Conservation (phyloP, 1,140 invertebrate species). For the Solen grandis region DNA sequence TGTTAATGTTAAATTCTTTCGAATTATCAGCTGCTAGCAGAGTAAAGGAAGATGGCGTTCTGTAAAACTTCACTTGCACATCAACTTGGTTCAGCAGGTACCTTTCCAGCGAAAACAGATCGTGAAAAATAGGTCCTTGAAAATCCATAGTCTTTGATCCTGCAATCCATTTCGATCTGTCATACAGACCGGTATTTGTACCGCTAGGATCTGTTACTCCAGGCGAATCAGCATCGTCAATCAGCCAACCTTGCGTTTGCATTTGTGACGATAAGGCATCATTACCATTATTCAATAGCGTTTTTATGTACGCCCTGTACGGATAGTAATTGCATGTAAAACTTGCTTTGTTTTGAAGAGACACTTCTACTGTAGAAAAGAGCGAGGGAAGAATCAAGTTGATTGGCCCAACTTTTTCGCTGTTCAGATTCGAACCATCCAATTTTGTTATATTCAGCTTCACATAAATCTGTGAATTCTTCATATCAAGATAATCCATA, state of each 20-base stretch:
- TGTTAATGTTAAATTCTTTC: conserved; percentile 15
- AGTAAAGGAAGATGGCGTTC: neutral
- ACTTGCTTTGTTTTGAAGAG: conserved; percentile 31
- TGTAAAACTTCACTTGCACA: conserved; percentile 36
- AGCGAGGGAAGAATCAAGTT: conserved; percentile 47
- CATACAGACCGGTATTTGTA: conserved; percentile 6
- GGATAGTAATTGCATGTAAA: conserved; percentile 46
- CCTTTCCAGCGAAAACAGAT: conserved; percentile 42
- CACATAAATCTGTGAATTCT: conserved; percentile 32
- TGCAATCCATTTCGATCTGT: neutral
- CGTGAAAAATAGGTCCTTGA: conserved; percentile 46
- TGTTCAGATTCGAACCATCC: conserved; percentile 21
- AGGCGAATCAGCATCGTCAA: conserved; percentile 24
- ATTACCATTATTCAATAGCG: conserved; percentile 40
- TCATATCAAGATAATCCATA: conserved; percentile 55
- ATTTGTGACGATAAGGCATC: conserved; percentile 47
- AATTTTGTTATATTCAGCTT: conserved; percentile 45
- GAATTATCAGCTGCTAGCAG: neutral
- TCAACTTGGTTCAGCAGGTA: conserved; percentile 30
- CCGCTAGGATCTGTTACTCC: conserved; percentile 24
- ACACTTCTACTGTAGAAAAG: conserved; percentile 53
- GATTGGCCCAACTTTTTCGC: conserved; percentile 40
- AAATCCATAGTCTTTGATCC: conserved; percentile 22
- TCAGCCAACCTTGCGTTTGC: neutral
- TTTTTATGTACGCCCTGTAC: conserved; percentile 42